A percentile compares a stretch with the other conserved stretches of the same genome.
Conservation (phyloP, 2,888 invertebrate genomes). For the Neoascia interrupta region DNA sequence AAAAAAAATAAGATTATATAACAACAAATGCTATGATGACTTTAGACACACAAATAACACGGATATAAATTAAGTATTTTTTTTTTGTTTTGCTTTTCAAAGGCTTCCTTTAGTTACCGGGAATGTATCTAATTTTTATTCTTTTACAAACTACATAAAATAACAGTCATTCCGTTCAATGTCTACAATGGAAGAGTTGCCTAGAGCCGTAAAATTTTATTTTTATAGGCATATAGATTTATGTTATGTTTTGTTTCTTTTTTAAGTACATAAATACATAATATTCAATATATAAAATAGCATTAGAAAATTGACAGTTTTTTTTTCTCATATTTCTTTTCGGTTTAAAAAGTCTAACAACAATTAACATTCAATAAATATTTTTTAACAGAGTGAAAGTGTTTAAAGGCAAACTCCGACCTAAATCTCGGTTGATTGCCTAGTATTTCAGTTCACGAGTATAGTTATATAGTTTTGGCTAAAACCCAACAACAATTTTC, state of each 20-base stretch:
- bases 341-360: constrained; percentile 54
- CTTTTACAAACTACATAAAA: constrained; percentile 27
- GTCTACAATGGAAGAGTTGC: constrained; percentile 57
- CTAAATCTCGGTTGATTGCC: constrained; percentile 21
- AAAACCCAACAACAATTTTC: constrained; percentile 56
- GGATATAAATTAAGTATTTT: constrained; percentile 22
- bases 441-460: constrained; percentile 53
- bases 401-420: constrained; percentile 47
- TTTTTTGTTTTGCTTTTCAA: background rate
- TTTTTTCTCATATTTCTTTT: constrained; percentile 32
- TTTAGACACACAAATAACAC: constrained; percentile 47
- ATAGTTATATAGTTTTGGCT: constrained; percentile 39
- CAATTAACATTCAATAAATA: constrained; percentile 57
- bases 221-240: constrained; percentile 18
- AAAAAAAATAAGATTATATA: constrained; percentile 32
- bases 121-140: constrained; percentile 2
- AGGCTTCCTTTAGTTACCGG: constrained; percentile 4
- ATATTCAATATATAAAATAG: constrained; percentile 57
- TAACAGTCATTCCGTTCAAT: constrained; percentile 53
- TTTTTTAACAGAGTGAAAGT: constrained; percentile 57
- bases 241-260: constrained; percentile 17
- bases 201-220: constrained; percentile 30
- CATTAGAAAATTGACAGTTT: constrained; percentile 67
- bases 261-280: constrained; percentile 10
- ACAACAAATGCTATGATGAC: constrained; percentile 39